These are phyloP conservation scores for Watsonalla binaria DNA, from an alignment of 2,888 invertebrate genomes.

Conservation along the genomic window DNA sequence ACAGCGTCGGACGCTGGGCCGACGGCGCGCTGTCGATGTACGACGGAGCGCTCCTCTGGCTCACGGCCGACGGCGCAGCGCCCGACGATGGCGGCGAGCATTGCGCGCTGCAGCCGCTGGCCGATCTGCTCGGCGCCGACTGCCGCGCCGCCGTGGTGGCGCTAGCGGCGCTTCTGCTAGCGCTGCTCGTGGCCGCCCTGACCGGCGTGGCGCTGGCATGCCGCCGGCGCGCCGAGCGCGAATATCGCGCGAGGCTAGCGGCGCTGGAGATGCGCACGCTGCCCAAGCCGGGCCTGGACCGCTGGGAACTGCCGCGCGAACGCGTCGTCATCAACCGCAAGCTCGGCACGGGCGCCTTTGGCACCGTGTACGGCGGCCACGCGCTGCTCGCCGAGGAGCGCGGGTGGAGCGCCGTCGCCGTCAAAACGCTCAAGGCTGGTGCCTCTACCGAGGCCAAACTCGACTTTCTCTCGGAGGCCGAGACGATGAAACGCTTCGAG, in stretches of 20 bases:
- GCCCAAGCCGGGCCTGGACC: constrained; percentile 79
- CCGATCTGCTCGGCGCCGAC: constrained; percentile 81
- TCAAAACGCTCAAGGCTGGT: constrained; percentile 92
- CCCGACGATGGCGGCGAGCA: constrained; percentile 84
- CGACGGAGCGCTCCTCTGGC: constrained; percentile 83
- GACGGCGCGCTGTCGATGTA: constrained; percentile 88
- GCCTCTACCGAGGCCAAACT: constrained; percentile 91
- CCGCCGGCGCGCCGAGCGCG: constrained; percentile 51
- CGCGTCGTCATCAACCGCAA: constrained; percentile 91
- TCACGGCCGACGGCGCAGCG: constrained; percentile 73
- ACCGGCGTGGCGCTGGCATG: constrained; percentile 42
- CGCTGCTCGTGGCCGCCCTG: constrained; percentile 37
- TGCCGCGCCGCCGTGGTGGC: constrained; percentile 85
- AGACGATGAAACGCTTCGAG: constrained; percentile 95
- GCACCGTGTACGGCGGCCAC: constrained; percentile 95
- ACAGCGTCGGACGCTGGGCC: constrained; percentile 24
- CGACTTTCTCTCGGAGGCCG: constrained; percentile 95
- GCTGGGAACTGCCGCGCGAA: constrained; percentile 93
- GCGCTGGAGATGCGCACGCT: constrained; percentile 54
- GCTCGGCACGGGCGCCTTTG: constrained; percentile 94
- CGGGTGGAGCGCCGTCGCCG: constrained; percentile 91
- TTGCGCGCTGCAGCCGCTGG: constrained; percentile 84
- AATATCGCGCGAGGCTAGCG: constrained; percentile 47
- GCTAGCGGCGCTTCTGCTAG: constrained; percentile 36
- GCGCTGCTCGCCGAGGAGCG: constrained; percentile 79